A percentile compares a stretch with the other conserved stretches of the same genome.
Evolutionary conservation across 1,140 invertebrate genomes (phyloP).

Genomic region (Macrosteles quadrilineatus): DNA sequence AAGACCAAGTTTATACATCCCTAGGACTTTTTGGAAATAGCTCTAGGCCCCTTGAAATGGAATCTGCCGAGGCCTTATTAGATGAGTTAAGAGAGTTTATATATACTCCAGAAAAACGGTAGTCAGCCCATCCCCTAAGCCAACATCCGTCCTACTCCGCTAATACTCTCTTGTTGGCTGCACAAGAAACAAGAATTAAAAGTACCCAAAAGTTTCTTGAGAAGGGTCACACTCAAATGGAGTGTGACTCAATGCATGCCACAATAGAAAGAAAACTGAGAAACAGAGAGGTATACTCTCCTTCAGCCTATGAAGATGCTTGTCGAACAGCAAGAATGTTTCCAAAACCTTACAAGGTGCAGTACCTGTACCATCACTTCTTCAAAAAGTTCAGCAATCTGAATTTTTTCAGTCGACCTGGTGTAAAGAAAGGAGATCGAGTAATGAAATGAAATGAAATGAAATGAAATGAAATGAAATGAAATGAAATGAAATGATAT

Average conservation of each 20-base stretch:
- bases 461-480: too few relatives aligned
- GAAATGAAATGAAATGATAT: too few relatives aligned
- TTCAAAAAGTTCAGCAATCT: conserved; percentile 31
- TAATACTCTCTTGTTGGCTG: background rate
- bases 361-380: conserved; percentile 25
- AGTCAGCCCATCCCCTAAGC: too few relatives aligned
- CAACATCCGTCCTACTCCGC: too few relatives aligned
- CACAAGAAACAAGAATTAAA: background rate
- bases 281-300: conserved; percentile 1
- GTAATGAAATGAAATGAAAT: too few relatives aligned
- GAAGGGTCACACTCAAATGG: background rate
- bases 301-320: background rate
- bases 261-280: background rate
- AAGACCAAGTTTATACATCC: too few relatives aligned
- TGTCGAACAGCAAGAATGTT: background rate
- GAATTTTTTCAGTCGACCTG: conserved; percentile 31
- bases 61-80: too few relatives aligned
- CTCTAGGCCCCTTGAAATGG: too few relatives aligned
- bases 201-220: background rate
- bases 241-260: background rate
- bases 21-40: too few relatives aligned
- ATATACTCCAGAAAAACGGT: too few relatives aligned
- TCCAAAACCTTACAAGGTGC: conserved; percentile 33
- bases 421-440: conserved; percentile 31
- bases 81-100: too few relatives aligned